A percentile compares a stretch with the other conserved stretches of the same genome.
phyloP scores from a whole-genome alignment of 2,113 vertebrate species.

The Ammodytes dubius region DNA sequence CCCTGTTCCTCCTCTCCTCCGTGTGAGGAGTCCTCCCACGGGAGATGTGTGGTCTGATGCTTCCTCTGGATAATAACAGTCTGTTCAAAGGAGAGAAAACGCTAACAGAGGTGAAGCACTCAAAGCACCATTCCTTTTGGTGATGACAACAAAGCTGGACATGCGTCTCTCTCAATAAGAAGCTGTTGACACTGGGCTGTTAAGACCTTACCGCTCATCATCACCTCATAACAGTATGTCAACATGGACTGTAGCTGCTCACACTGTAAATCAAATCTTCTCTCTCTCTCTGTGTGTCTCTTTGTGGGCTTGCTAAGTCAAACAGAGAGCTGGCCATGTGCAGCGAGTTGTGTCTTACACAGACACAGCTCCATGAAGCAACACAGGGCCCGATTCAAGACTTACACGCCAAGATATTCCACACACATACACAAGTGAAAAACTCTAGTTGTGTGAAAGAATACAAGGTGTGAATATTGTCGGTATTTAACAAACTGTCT shows the following conservation, averaged over 20 bases:
- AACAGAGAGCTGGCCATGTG: not conserved
- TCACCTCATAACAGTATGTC: not conserved
- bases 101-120: constrained; percentile 43
- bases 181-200: not conserved
- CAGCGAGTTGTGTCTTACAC: not conserved
- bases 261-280: not conserved
- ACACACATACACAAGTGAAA: not conserved
- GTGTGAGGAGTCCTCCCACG: constrained; percentile 16
- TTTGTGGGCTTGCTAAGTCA: not conserved
- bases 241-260: not conserved
- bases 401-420: not conserved
- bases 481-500: not conserved
- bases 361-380: not conserved
- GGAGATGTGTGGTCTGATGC: constrained; percentile 56
- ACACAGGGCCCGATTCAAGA: not conserved
- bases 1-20: constrained; percentile 8
- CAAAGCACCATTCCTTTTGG: constrained; percentile 26
- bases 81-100: constrained; percentile 45
- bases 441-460: not conserved
- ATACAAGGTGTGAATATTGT: not conserved
- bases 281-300: too few relatives aligned
- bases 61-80: constrained; percentile 78
- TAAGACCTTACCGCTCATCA: not conserved
- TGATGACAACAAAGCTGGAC: constrained; percentile 25
- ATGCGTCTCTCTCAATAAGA: not conserved